A percentile compares a stretch with the other conserved stretches of the same genome.
phyloP scores from a whole-genome alignment of 2,888 invertebrate genomes.

The Sphaeridia pumilis region DNA sequence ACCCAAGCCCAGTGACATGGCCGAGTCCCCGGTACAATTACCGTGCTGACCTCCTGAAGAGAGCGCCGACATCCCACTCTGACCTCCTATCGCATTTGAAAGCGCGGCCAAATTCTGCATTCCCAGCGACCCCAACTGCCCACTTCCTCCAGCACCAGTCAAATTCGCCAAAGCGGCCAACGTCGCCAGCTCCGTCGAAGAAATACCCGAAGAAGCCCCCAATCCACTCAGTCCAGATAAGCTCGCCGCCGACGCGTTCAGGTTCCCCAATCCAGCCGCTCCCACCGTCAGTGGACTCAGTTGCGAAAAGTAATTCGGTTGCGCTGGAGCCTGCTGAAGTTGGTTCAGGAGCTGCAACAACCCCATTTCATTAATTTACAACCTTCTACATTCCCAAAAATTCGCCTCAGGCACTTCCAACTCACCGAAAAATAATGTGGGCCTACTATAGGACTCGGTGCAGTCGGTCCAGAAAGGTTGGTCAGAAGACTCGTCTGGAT shows the following conservation, averaged over 20 bases:
- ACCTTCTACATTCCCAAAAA: too few relatives aligned
- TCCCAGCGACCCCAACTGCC: conserved; percentile 22
- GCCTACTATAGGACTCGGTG: conserved; percentile 38
- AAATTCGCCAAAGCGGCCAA: conserved; percentile 30
- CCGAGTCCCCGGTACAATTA: conserved; percentile 1
- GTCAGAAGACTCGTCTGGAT: conserved; percentile 61
- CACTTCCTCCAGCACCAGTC: conserved; percentile 26
- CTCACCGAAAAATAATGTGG: conserved; percentile 48
- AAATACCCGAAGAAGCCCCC: conserved; percentile 5
- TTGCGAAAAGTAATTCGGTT: conserved; percentile 33
- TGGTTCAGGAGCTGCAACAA: conserved; percentile 18
- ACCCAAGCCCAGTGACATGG: conserved; percentile 6
- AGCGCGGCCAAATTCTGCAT: conserved; percentile 32
- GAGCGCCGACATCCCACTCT: conserved; percentile 23
- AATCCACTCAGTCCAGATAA: conserved; percentile 21
- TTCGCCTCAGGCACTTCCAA: too few relatives aligned
- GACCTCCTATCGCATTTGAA: conserved; percentile 23
- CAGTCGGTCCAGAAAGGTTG: conserved; percentile 18
- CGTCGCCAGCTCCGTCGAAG: conserved; percentile 29
- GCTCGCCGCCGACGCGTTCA: conserved; percentile 5
- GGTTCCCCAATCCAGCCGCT: conserved; percentile 25
- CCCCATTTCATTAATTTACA: too few relatives aligned
- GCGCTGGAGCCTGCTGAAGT: conserved; percentile 26
- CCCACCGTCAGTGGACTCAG: conserved; percentile 31
- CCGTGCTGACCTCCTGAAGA: conserved; percentile 33